phyloP scores from a whole-genome alignment of 2,797 vertebrate genomes.

The Iguana delicatissima region DNA sequence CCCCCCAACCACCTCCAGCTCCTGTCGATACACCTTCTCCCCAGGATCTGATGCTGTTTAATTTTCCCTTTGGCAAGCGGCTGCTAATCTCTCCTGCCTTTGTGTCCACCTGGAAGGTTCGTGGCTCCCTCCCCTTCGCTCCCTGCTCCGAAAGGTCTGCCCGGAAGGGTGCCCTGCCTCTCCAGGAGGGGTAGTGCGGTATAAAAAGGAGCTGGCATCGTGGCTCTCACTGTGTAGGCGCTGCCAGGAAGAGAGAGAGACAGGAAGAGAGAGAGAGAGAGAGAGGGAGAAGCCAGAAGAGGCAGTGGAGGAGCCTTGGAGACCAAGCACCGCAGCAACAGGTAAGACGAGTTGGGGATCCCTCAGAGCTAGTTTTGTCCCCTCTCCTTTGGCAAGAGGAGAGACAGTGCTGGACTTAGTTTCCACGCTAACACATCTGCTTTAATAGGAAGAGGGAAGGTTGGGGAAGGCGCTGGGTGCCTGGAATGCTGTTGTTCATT shows the following conservation, averaged over 20 bases:
- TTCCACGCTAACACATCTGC: not conserved
- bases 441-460: not conserved
- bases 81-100: slow-evolving; percentile 51
- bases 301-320: not conserved
- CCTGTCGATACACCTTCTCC: not conserved
- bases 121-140: slow-evolving; percentile 21
- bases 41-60: too few relatives aligned
- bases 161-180: slow-evolving; percentile 44
- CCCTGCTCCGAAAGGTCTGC: slow-evolving; percentile 43
- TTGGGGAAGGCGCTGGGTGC: accelerated
- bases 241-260: slow-evolving; percentile 10
- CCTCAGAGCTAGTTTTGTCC: not conserved
- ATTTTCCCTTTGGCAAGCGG: not conserved
- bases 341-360: slow-evolving; percentile 43
- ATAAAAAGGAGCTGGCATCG: slow-evolving; percentile 59
- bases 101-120: slow-evolving; percentile 33
- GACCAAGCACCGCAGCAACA: slow-evolving; percentile 38
- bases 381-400: not conserved
- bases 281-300: not conserved
- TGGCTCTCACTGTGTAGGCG: slow-evolving; percentile 7
- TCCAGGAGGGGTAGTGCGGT: slow-evolving; percentile 22
- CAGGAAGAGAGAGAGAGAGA: slow-evolving; percentile 28
- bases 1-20: not conserved
- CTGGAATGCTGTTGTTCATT: too few relatives aligned
- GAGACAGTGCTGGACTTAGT: not conserved